These are phyloP conservation scores for Spinibarbus caldwelli DNA, from an alignment of 2,797 vertebrate genomes.

Conservation along the genomic window DNA sequence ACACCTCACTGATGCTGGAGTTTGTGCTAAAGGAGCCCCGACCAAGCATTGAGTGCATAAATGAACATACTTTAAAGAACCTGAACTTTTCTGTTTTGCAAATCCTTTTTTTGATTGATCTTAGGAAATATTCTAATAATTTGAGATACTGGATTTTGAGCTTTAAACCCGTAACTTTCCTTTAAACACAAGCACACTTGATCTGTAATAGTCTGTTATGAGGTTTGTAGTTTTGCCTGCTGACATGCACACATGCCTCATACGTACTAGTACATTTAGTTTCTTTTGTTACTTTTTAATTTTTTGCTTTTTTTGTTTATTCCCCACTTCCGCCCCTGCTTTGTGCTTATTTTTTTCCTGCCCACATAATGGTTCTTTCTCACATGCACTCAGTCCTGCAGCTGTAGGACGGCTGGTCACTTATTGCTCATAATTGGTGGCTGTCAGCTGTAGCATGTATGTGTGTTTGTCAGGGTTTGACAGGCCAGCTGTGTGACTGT, in stretches of 20 bases:
- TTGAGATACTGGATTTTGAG: too few relatives aligned
- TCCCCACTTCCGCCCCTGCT: too few relatives aligned
- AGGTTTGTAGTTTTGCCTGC: neutral
- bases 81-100: too few relatives aligned
- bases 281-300: neutral
- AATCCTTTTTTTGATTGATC: too few relatives aligned
- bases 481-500: neutral
- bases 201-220: neutral
- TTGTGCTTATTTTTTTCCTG: neutral
- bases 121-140: too few relatives aligned
- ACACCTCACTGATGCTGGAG: too few relatives aligned
- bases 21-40: too few relatives aligned
- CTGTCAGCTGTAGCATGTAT: constrained; percentile 73
- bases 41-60: too few relatives aligned
- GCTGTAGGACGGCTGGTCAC: constrained; percentile 53
- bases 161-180: neutral
- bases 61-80: too few relatives aligned
- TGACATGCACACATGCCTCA: neutral
- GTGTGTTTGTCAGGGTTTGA: neutral
- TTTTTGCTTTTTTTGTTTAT: neutral
- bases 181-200: neutral
- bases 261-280: neutral
- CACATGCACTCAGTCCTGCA: constrained; percentile 3
- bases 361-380: neutral
- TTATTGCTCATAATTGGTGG: constrained; percentile 76